Percentiles rank a stretch among this genome's conserved stretches.
Evolutionary conservation across 30 jellyfish, hydroid and myxozoan genomes (phyloP).

Genomic region (Mastigias papua): DNA sequence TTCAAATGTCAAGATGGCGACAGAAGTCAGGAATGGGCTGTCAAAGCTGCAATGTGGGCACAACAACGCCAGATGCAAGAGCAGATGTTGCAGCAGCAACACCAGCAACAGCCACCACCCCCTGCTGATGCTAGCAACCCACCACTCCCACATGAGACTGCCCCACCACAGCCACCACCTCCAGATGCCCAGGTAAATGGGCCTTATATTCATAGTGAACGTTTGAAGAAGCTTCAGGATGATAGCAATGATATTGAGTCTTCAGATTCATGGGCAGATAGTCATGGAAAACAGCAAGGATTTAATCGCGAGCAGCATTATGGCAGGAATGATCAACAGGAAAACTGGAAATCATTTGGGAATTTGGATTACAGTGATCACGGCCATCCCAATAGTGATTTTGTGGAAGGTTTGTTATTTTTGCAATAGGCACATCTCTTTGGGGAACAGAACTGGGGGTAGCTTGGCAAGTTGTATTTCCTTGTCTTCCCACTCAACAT

Average conservation of each 20-base stretch:
- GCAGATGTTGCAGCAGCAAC: conserved; percentile 69
- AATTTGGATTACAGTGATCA: not conserved
- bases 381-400: not conserved
- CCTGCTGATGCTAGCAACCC: conserved; percentile 18
- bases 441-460: too few species aligned
- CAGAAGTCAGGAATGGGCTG: conserved; percentile 94
- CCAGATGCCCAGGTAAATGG: conserved; percentile 5
- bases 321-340: conserved; percentile 1
- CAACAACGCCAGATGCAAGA: conserved; percentile 90
- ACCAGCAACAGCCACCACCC: conserved; percentile 48
- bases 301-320: not conserved
- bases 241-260: conserved; percentile 2
- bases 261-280: conserved; percentile 27
- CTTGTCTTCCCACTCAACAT: too few species aligned
- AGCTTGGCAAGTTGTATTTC: too few species aligned
- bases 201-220: conserved; percentile 55
- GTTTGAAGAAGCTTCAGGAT: conserved; percentile 27
- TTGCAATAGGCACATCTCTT: too few species aligned
- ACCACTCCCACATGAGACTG: conserved; percentile 37
- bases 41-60: conserved; percentile 98
- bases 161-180: conserved; percentile 71
- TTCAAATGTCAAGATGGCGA: conserved; percentile 54
- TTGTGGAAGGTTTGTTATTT: conserved; percentile 22
- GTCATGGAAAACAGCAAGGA: not conserved
- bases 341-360: conserved; percentile 64